Conservation (phyloP, 2,113 vertebrate genomes). For the Brachyistius frenatus region DNA sequence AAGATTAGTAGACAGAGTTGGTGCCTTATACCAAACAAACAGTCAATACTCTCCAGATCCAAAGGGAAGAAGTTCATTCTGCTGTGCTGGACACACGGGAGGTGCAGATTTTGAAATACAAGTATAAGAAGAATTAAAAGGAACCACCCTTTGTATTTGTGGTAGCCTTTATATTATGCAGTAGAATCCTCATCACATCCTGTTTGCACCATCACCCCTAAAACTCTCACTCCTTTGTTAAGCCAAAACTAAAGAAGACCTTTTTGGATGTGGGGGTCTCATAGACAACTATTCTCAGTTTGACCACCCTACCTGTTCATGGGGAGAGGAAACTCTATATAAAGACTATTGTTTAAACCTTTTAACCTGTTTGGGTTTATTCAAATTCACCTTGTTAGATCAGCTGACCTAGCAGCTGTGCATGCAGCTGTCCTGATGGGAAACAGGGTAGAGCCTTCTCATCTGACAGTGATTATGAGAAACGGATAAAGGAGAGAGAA, state of each 20-base stretch:
- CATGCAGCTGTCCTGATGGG: constrained; percentile 36
- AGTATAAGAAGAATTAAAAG: constrained; percentile 13
- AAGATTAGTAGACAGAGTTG: constrained; percentile 18
- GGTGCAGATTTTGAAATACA: background rate
- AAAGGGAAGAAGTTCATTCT: constrained; percentile 44
- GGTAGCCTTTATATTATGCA: background rate
- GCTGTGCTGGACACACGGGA: constrained; percentile 53
- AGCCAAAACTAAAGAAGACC: background rate
- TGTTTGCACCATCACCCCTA: background rate
- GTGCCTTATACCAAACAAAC: constrained; percentile 32
- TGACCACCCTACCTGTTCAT: background rate
- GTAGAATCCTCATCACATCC: constrained; percentile 13
- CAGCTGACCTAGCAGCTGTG: constrained; percentile 47
- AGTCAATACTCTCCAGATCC: constrained; percentile 15
- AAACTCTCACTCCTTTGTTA: constrained; percentile 10
- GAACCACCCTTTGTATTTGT: background rate
- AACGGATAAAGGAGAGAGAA: constrained; percentile 33
- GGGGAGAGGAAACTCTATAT: constrained; percentile 4
- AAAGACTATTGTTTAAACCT: constrained; percentile 2
- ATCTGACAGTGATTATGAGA: constrained; percentile 73
- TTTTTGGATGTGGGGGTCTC: background rate
- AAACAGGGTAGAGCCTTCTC: constrained; percentile 43
- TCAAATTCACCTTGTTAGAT: constrained; percentile 36
- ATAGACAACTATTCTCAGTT: constrained; percentile 9
- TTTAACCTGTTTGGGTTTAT: constrained; percentile 3